Conservation (phyloP, 2,797 vertebrate species). For the Centroberyx gerrardi region DNA sequence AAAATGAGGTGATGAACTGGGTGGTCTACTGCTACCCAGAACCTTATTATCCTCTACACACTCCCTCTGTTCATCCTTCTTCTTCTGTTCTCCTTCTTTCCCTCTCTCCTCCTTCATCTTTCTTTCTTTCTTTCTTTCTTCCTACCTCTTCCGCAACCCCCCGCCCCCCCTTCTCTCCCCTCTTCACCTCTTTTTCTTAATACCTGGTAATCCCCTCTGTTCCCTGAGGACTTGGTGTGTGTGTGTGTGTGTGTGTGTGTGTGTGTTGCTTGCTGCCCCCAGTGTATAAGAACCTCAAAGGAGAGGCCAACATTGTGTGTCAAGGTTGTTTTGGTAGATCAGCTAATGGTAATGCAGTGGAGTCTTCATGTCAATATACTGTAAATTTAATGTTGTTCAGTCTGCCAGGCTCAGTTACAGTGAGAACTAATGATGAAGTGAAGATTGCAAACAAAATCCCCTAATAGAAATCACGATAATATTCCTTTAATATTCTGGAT, state of each 20-base stretch:
- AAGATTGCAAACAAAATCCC: no score
- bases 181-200: conserved; percentile 28
- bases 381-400: no score
- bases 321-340: conserved; percentile 20
- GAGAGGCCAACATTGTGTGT: conserved; percentile 29
- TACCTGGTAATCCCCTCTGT: conserved; percentile 7
- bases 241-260: background rate
- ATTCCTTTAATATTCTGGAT: no score
- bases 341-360: no score
- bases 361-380: no score
- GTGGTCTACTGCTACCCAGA: conserved; percentile 25
- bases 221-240: conserved; percentile 21
- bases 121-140: background rate
- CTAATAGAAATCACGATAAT: no score
- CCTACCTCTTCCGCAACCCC: conserved; percentile 8
- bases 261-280: conserved; percentile 23
- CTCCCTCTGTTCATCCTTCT: background rate
- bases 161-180: background rate
- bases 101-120: background rate
- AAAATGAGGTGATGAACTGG: conserved; percentile 33
- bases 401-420: no score
- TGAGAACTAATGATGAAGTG: no score
- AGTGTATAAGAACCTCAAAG: conserved; percentile 44
- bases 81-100: background rate
- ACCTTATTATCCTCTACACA: background rate